These are phyloP conservation scores for Gymnoscopelus braueri DNA, from an alignment of 2,797 vertebrate species.

Conservation along the genomic window DNA sequence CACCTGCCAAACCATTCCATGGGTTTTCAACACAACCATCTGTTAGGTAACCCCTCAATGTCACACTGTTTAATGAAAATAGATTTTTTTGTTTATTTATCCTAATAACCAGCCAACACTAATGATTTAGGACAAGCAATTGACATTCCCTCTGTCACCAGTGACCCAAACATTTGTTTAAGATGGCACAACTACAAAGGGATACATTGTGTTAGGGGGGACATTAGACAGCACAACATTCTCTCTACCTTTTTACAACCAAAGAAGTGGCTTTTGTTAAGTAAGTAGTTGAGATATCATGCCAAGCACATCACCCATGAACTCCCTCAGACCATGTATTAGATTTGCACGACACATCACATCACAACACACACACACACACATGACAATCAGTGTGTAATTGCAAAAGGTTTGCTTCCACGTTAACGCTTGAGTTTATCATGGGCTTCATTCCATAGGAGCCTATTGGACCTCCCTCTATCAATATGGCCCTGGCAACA, in stretches of 20 bases:
- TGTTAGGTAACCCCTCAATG: not conserved
- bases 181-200: not conserved
- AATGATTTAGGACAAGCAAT: not conserved
- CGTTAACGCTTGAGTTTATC: constrained; percentile 25
- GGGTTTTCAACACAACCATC: not conserved
- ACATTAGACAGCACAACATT: constrained; percentile 5
- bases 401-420: constrained; percentile 19
- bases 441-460: constrained; percentile 41
- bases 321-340: not conserved
- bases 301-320: constrained; percentile 15
- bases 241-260: constrained; percentile 22
- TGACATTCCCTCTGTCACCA: constrained; percentile 3
- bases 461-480: constrained; percentile 55
- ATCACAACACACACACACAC: not conserved
- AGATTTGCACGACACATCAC: constrained; percentile 19
- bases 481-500: constrained; percentile 64
- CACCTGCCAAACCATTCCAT: not conserved
- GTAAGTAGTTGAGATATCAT: constrained; percentile 22
- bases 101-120: not conserved
- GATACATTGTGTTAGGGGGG: constrained; percentile 5
- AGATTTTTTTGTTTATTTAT: not conserved
- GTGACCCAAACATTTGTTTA: not conserved
- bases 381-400: constrained; percentile 29
- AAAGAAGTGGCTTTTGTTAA: not conserved
- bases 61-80: not conserved